phyloP scores from a whole-genome alignment of 2,113 vertebrate genomes.

The Rhodinocichla rosea region DNA sequence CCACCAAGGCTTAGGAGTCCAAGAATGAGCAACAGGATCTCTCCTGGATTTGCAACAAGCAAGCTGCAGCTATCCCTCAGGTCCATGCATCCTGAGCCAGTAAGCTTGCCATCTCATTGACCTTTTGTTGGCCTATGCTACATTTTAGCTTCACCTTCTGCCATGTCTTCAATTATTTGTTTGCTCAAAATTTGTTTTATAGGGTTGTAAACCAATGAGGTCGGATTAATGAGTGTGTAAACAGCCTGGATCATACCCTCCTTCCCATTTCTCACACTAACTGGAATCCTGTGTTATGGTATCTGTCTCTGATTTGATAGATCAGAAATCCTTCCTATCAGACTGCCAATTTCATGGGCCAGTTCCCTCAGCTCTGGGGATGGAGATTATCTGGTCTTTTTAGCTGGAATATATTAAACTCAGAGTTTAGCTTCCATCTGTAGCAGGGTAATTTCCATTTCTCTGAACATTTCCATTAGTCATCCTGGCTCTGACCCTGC shows the following conservation, averaged over 20 bases:
- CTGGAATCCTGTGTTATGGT: not conserved
- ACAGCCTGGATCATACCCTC: not conserved
- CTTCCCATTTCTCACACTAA: not conserved
- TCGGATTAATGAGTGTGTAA: not conserved
- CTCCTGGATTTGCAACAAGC: not conserved
- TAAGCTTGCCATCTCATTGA: not conserved
- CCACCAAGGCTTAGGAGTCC: not conserved
- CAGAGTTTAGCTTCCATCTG: slow-evolving; percentile 7
- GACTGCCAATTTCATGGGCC: slow-evolving; percentile 55
- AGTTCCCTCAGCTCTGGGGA: slow-evolving; percentile 8
- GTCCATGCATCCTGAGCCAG: not conserved
- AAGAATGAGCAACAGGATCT: rapidly evolving
- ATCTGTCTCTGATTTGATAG: not conserved
- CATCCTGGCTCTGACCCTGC: slow-evolving; percentile 60
- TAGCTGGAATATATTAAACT: slow-evolving; percentile 49
- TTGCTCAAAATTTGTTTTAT: not conserved
- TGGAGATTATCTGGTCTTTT: slow-evolving; percentile 44
- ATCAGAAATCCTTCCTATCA: slow-evolving; percentile 36
- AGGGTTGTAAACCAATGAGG: not conserved
- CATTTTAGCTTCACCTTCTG: not conserved
- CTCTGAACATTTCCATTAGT: slow-evolving; percentile 60
- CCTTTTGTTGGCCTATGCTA: not conserved
- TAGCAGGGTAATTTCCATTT: slow-evolving; percentile 46
- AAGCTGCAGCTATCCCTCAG: not conserved
- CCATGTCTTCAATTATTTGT: not conserved